Evolutionary conservation across 2,113 vertebrate species (phyloP).

Genomic region (Plecturocebus donacophilus): DNA sequence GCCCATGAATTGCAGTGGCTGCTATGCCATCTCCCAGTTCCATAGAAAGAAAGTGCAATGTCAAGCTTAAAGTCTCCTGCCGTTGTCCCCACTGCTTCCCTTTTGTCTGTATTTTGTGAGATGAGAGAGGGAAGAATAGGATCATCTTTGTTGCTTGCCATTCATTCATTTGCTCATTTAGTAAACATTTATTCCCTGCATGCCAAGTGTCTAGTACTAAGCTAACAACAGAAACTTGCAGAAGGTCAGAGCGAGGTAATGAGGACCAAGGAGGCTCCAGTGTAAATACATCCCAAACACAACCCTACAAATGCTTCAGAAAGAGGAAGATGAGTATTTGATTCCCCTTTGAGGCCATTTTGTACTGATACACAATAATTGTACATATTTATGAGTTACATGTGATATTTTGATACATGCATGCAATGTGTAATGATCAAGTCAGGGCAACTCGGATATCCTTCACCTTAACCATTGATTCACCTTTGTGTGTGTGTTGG

Average conservation of each 20-base stretch:
- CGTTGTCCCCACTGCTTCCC: background rate
- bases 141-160: background rate
- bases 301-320: background rate
- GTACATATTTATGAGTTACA: background rate
- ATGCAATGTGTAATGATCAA: background rate
- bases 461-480: background rate
- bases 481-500: background rate
- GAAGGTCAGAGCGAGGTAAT: background rate
- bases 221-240: background rate
- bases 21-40: background rate
- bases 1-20: background rate
- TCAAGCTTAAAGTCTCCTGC: background rate
- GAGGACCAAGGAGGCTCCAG: background rate
- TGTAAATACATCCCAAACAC: background rate
- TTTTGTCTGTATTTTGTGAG: background rate
- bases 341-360: background rate
- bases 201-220: background rate
- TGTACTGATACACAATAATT: background rate
- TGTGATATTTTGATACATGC: background rate
- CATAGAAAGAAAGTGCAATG: background rate
- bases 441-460: background rate
- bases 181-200: background rate
- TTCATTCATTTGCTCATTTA: background rate
- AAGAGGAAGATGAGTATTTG: slow-evolving; percentile 15
- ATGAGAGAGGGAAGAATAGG: background rate